Base-by-base conservation (phyloP, 2,113 vertebrate genomes). In the Alosa alosa region DNA sequence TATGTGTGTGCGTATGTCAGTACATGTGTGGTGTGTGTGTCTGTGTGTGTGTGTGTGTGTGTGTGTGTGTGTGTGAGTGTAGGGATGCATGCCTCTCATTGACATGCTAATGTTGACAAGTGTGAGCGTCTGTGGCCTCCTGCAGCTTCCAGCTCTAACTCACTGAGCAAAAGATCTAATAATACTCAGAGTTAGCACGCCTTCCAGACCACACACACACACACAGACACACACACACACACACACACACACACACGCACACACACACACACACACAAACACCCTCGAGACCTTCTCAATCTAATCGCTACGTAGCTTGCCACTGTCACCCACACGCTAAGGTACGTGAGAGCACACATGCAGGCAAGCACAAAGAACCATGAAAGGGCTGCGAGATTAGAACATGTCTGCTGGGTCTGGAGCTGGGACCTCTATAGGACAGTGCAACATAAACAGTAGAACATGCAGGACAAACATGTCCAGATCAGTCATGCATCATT, bases 101-200 rank as follows among this genome's bases (percentile, higher is more conserved):
- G 64, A 60, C 55, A 60, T 60, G 18, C 20, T 60, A 60, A 60
- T 60, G 55, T 20, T 60, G 18, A 72, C 85, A 86, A 90, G 68
- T 68, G 55, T 86, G 55, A 64, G 82, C 82, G 41, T 15, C 0
- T 82, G 83, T 72, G 64, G 64, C 64, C 64, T 36, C 25, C 64
- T 36, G 31, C n/a, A 72, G 64, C n/a, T 31, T 72, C n/a, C 72
- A 50, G 45, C 45, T 82, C 82, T 87, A 81, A 84, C 84, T 88
- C 88, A 93, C 88, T 86, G 86, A 85, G 87, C 81, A 89, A 89
- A 91, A 87, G 85, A 91, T 90, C 52, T 82, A 81, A 88, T 90
- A 82, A 20, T 17, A 75, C 0, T 1, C 85, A 86, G 87, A 41
- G 84, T 85, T 84, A 83, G 81, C 81, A 87, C 44, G 55, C 89